phyloP scores from a whole-genome alignment of 1,140 invertebrate species.

The Copidosoma floridanum region DNA sequence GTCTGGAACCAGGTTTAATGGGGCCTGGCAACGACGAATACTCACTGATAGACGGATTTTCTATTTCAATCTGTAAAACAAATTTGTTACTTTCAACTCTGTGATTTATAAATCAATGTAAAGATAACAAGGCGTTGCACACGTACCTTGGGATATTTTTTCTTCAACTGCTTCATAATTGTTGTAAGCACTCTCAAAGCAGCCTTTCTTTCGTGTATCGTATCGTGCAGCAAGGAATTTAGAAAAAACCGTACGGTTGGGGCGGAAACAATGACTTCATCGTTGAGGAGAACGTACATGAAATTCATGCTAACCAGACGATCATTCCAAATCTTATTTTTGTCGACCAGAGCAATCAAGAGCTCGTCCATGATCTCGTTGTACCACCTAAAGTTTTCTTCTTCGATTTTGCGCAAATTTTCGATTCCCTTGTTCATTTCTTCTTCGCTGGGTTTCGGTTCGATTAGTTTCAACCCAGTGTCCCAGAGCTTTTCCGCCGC shows the following conservation, averaged over 20 bases:
- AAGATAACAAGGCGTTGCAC: not conserved
- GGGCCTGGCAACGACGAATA: not conserved
- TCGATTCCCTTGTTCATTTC: slow-evolving; percentile 51
- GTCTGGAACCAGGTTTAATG: slow-evolving; percentile 57
- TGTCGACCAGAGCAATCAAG: slow-evolving; percentile 62
- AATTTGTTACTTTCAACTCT: too few relatives aligned
- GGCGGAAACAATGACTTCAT: slow-evolving; percentile 66
- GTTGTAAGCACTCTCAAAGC: slow-evolving; percentile 64
- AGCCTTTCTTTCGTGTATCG: slow-evolving; percentile 72
- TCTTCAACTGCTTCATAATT: slow-evolving; percentile 77
- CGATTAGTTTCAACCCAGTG: slow-evolving; percentile 33
- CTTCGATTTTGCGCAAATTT: slow-evolving; percentile 48
- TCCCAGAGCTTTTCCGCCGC: slow-evolving; percentile 55
- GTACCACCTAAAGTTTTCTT: slow-evolving; percentile 60
- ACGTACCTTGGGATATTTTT: slow-evolving; percentile 57
- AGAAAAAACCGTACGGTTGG: slow-evolving; percentile 68
- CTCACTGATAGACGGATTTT: too few relatives aligned
- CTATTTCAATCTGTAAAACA: too few relatives aligned
- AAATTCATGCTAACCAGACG: slow-evolving; percentile 72
- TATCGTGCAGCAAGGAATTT: slow-evolving; percentile 71
- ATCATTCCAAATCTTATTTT: slow-evolving; percentile 79
- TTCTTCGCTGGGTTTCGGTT: slow-evolving; percentile 37
- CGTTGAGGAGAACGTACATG: slow-evolving; percentile 68
- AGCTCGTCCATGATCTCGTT: slow-evolving; percentile 63
- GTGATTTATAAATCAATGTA: too few relatives aligned